Evolutionary conservation across 1,140 invertebrate species (phyloP).

Genomic region (Eueides isabella): DNA sequence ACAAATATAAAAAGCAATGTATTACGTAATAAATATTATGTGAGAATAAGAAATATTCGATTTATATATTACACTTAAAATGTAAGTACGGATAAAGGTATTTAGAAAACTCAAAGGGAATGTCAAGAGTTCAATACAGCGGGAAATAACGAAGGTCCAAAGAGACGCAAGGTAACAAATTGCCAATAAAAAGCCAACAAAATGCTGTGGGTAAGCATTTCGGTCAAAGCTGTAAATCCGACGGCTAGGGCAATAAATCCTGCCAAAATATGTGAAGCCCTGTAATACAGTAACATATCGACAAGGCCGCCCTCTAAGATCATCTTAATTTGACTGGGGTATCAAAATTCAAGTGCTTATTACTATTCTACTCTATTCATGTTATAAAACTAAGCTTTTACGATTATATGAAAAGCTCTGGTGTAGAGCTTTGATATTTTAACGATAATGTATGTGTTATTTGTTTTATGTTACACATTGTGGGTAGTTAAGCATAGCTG

Average conservation of each 20-base stretch:
- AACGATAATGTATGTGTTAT: not conserved
- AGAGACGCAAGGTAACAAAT: constrained; percentile 74
- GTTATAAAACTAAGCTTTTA: not conserved
- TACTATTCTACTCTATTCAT: not conserved
- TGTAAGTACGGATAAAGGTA: constrained; percentile 10
- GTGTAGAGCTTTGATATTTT: not conserved
- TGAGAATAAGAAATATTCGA: not conserved
- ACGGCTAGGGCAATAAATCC: constrained; percentile 61
- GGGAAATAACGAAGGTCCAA: constrained; percentile 55
- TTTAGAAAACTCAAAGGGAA: constrained; percentile 26
- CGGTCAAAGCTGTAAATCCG: constrained; percentile 75
- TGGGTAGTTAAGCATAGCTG: too few species aligned
- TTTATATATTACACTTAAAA: constrained; percentile 1
- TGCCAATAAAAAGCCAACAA: constrained; percentile 77
- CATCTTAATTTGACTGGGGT: not conserved
- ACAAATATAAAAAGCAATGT: not conserved
- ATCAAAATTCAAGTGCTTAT: not conserved
- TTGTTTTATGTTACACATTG: not conserved
- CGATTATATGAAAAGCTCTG: not conserved
- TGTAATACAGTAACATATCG: constrained; percentile 50
- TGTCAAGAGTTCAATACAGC: constrained; percentile 62
- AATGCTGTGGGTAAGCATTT: constrained; percentile 71
- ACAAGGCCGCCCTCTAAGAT: not conserved
- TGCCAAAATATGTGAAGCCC: constrained; percentile 64
- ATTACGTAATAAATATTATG: not conserved